Evolutionary conservation across 2,797 vertebrate species (phyloP).

Genomic region (Gadopsis marmoratus): DNA sequence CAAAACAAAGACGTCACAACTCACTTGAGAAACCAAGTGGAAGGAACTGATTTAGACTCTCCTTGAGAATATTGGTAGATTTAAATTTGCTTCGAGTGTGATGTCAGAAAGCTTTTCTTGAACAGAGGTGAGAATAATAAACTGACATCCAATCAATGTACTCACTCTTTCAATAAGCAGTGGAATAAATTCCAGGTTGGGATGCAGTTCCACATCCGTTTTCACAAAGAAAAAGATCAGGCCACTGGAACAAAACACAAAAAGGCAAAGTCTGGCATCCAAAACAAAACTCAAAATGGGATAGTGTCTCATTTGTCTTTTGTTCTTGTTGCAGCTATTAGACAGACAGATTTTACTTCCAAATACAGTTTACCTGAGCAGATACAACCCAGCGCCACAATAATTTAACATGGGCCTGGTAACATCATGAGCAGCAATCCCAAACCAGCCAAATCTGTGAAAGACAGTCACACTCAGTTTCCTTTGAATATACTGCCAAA

Average conservation of each 20-base stretch:
- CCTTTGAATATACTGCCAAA: neutral
- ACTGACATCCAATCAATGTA: slow-evolving; percentile 1
- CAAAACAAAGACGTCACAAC: neutral
- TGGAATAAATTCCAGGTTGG: slow-evolving; percentile 73
- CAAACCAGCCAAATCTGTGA: slow-evolving; percentile 94
- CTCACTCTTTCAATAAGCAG: slow-evolving; percentile 88
- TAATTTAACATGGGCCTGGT: slow-evolving; percentile 89
- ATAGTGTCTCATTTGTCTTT: neutral
- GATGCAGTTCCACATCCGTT: slow-evolving; percentile 82
- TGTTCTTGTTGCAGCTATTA: neutral
- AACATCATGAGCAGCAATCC: slow-evolving; percentile 88
- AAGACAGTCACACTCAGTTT: neutral
- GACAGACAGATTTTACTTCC: neutral
- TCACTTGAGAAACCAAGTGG: neutral
- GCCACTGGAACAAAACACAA: slow-evolving; percentile 78
- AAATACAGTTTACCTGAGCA: slow-evolving; percentile 86
- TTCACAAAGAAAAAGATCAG: slow-evolving; percentile 93
- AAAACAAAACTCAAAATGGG: neutral
- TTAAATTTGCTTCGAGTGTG: neutral
- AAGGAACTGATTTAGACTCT: neutral
- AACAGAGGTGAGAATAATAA: neutral
- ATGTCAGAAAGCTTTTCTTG: neutral
- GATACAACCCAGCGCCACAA: slow-evolving; percentile 89
- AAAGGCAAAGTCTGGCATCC: slow-evolving; percentile 2
- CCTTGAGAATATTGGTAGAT: neutral